phyloP scores from a whole-genome alignment of 2,797 vertebrate genomes.

The Platyrinchus mystaceus region DNA sequence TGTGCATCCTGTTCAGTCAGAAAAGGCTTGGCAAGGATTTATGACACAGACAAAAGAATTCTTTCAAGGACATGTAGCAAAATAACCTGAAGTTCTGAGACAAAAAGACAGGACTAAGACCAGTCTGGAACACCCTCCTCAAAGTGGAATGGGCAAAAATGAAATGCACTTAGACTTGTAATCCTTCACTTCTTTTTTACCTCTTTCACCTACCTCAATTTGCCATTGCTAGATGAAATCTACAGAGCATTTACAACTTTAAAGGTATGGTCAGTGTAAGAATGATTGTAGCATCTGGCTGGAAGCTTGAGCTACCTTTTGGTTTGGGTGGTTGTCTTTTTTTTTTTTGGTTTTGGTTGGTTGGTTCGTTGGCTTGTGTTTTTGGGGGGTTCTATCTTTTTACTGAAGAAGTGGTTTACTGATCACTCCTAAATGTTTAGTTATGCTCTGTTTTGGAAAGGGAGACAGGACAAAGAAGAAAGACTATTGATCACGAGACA shows the following conservation, averaged over 20 bases:
- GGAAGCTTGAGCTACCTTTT: not conserved
- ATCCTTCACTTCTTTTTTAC: not conserved
- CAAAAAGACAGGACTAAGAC: conserved; percentile 18
- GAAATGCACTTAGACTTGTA: not conserved
- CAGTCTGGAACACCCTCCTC: not conserved
- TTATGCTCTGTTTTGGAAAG: not conserved
- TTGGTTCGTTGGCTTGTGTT: too few species aligned
- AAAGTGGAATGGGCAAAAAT: not conserved
- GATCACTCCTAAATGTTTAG: not conserved
- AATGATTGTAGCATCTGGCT: not conserved
- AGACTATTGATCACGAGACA: not conserved
- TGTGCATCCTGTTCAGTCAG: conserved; percentile 29
- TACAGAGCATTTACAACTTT: not conserved
- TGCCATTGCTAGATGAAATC: not conserved
- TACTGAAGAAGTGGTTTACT: not conserved
- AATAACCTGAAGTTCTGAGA: conserved; percentile 34
- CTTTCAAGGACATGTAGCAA: conserved; percentile 55
- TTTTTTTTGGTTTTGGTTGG: not conserved
- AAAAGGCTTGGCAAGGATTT: conserved; percentile 50
- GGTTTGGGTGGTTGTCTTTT: not conserved
- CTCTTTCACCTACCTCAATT: not conserved
- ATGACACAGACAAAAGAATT: conserved; percentile 33
- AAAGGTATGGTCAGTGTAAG: not conserved
- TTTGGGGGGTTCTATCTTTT: not conserved
- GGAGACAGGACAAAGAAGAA: not conserved